A percentile compares a stretch with the other conserved stretches of the same genome.
Evolutionary conservation across 1,140 invertebrate genomes (phyloP).

Genomic region (Lineus longissimus): DNA sequence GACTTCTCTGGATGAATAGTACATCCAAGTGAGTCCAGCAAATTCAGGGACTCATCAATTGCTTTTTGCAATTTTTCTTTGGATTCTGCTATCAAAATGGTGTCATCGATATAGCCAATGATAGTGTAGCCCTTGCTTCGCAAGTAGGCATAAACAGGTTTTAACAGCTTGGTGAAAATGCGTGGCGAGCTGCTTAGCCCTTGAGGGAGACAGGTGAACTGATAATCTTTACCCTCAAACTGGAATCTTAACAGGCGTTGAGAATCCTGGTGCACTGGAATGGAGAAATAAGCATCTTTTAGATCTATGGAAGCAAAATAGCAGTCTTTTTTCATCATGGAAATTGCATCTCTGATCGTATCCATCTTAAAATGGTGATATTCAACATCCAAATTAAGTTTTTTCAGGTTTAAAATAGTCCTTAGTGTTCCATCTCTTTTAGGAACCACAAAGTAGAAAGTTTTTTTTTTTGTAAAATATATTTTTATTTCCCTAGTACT

Average conservation of each 20-base stretch:
- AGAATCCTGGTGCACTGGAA: not conserved
- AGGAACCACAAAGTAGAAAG: too few species aligned
- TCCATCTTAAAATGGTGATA: too few species aligned
- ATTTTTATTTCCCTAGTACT: too few species aligned
- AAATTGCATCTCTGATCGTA: too few species aligned
- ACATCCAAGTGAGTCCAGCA: slow-evolving; percentile 15
- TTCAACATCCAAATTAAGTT: too few species aligned
- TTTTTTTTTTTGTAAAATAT: too few species aligned
- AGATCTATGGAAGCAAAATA: too few species aligned
- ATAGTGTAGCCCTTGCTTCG: not conserved
- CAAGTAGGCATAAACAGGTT: not conserved
- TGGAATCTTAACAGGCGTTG: not conserved
- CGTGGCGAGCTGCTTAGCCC: not conserved
- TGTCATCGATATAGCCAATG: slow-evolving; percentile 9
- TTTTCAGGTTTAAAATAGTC: too few species aligned
- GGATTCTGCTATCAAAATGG: slow-evolving; percentile 18
- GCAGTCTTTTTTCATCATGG: too few species aligned
- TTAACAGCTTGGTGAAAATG: slow-evolving; percentile 6
- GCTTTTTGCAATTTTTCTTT: slow-evolving; percentile 15
- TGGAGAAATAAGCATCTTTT: too few species aligned
- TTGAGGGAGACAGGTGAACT: slow-evolving; percentile 10
- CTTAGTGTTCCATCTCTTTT: too few species aligned
- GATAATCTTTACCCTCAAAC: not conserved
- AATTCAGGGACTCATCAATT: slow-evolving; percentile 14
- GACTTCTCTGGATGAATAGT: slow-evolving; percentile 24